phyloP scores from a whole-genome alignment of 2,797 vertebrate genomes.

The Linurgus olivaceus region DNA sequence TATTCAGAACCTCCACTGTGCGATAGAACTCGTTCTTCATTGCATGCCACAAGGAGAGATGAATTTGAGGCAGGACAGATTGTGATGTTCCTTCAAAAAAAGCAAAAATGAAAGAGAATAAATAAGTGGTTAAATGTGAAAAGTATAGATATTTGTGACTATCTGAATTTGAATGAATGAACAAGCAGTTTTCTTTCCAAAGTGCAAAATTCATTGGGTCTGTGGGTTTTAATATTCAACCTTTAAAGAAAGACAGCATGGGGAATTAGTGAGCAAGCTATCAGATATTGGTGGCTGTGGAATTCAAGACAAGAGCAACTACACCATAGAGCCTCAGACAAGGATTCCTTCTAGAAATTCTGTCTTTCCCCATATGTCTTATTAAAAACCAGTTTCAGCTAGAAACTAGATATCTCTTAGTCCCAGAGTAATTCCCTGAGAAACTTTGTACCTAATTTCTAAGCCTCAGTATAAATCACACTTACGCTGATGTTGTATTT shows the following conservation, averaged over 20 bases:
- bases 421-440: not conserved
- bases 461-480: not conserved
- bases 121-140: not conserved
- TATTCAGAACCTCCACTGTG: not conserved
- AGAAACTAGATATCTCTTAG: not conserved
- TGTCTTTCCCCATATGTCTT: not conserved
- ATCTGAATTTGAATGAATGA: not conserved
- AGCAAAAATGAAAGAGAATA: not conserved
- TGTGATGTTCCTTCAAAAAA: conserved; percentile 53
- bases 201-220: not conserved
- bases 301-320: not conserved
- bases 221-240: not conserved
- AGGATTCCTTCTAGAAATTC: not conserved
- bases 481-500: conserved; percentile 45
- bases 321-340: not conserved
- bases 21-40: conserved; percentile 19
- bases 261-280: not conserved
- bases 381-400: not conserved
- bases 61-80: conserved; percentile 12
- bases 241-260: not conserved
- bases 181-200: not conserved
- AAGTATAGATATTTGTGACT: not conserved
- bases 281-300: not conserved
- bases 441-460: not conserved
- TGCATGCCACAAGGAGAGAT: conserved; percentile 21